Evolutionary conservation across 30 jellyfish, hydroid and myxozoan genomes (phyloP), one percentile per base, ranked within the genome.

Genomic region (Hydra vulgaris): DNA sequence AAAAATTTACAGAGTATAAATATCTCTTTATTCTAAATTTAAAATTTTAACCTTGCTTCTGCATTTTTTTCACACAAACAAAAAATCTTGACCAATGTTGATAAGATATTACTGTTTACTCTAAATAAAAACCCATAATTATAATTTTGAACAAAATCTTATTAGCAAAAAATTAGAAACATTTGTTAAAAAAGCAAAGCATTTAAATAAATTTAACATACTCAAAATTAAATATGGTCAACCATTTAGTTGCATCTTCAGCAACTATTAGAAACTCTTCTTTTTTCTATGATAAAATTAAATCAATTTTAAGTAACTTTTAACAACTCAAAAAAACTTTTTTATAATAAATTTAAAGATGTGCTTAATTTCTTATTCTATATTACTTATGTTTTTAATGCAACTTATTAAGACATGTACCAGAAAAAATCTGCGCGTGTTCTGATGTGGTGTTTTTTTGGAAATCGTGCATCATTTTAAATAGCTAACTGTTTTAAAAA

Each of bases 221-320:
- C 95, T 88, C 86, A 1, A 85, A 79, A 40, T 79, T 85, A 66
- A 86, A 86, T 84, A 86, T 81, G 25, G 88, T 56, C 89, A 86
- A 80, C 95, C 95, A 86, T 27, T 79, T 86, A 85, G 77, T 80
- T 21, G 69, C 83, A 52, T 81, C 90, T 52, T 80, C 40, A 0
- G 95, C 95, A 74, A 86, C 72, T 4, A 80, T 89, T 1, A 86
- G 85, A 40, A 74, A 84, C 26, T 86, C 89, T 69, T 67, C 78
- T 21, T 66, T 52, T 25, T 71, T 61, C 95, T 85, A 25, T 1
- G 0, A 73, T 5, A 19, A 0, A 81, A 70, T n/a, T 15, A 17
- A 21, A 77, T 25, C 5, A 40, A 40, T 12, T 40, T 5, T 40
- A 3, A 40, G 5, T 40, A 40, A 40, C 8, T 40, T 40, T 40